phyloP scores from a whole-genome alignment of 2,797 vertebrate genomes.

The Bovichtus variegatus region DNA sequence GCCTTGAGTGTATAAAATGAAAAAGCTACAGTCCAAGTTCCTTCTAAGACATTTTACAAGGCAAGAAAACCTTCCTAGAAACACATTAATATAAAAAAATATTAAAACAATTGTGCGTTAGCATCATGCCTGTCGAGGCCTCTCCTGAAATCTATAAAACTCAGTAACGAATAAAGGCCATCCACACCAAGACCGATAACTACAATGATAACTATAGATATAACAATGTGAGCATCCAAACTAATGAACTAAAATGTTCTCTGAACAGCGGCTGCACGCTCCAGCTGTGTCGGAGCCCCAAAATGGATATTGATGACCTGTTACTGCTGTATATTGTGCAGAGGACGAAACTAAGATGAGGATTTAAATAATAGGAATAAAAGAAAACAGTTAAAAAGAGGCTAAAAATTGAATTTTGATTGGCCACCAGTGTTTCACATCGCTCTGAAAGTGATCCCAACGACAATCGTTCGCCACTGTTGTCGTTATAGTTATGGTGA shows the following conservation, averaged over 20 bases:
- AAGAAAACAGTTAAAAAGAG: too few relatives aligned
- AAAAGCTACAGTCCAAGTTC: slow-evolving; percentile 4
- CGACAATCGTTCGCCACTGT: background rate
- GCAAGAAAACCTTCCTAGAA: slow-evolving; percentile 15
- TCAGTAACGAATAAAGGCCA: background rate
- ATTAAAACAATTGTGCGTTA: background rate
- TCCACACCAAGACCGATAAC: background rate
- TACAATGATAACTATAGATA: too few relatives aligned
- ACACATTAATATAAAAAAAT: slow-evolving; percentile 19
- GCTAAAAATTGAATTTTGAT: background rate
- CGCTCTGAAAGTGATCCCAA: background rate
- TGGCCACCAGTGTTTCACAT: background rate
- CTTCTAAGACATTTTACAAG: slow-evolving; percentile 24
- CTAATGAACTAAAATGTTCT: background rate
- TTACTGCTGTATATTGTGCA: background rate
- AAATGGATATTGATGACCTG: background rate
- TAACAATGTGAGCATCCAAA: background rate
- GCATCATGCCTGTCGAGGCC: background rate
- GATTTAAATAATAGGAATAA: background rate
- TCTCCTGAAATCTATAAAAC: background rate
- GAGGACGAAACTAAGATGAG: background rate
- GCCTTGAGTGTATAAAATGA: slow-evolving; percentile 33
- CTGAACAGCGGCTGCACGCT: background rate
- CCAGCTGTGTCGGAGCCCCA: background rate
- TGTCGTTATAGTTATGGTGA: background rate